A percentile compares a stretch with the other conserved stretches of the same genome.
Conservation (phyloP, 2,797 vertebrate species). For the Hybognathus amarus region DNA sequence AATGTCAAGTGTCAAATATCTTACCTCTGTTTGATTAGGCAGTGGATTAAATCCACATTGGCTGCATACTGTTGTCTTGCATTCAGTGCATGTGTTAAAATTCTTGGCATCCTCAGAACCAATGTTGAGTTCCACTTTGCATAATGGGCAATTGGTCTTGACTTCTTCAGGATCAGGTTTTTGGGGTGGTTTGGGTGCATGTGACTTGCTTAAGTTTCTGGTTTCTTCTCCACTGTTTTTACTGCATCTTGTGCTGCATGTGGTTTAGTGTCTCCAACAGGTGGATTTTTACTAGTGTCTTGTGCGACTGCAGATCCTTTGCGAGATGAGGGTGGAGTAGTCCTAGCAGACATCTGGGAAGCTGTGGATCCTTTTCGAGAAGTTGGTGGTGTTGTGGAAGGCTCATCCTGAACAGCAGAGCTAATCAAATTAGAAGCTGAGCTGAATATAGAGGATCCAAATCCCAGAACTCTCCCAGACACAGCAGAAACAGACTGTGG, state of each 20-base stretch:
- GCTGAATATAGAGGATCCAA: conserved; percentile 88
- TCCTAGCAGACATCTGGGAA: conserved; percentile 67
- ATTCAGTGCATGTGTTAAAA: conserved; percentile 91
- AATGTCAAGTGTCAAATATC: not conserved
- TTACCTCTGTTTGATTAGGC: conserved; percentile 89
- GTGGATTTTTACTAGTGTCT: conserved; percentile 16
- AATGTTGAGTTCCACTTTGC: conserved; percentile 87
- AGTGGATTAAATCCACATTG: conserved; percentile 95
- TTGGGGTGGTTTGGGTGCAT: conserved; percentile 58
- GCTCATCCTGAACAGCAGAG: conserved; percentile 78
- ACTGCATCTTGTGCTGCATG: conserved; percentile 54
- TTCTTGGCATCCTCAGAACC: conserved; percentile 82
- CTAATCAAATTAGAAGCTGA: conserved; percentile 88
- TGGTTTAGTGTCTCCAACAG: conserved; percentile 33
- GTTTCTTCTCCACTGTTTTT: conserved; percentile 66
- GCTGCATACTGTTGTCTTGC: conserved; percentile 88
- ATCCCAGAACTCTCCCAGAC: conserved; percentile 87
- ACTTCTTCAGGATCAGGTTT: conserved; percentile 50
- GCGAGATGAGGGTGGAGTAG: conserved; percentile 62
- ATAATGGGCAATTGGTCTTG: conserved; percentile 86
- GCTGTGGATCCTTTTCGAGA: conserved; percentile 46
- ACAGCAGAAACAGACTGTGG: conserved; percentile 81
- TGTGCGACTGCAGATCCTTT: conserved; percentile 44
- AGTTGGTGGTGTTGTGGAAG: conserved; percentile 63
- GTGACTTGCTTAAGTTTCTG: conserved; percentile 67